Percentiles rank a stretch among this genome's conserved stretches.
Conservation (phyloP, 2,797 vertebrate genomes). For the Allobates femoralis region DNA sequence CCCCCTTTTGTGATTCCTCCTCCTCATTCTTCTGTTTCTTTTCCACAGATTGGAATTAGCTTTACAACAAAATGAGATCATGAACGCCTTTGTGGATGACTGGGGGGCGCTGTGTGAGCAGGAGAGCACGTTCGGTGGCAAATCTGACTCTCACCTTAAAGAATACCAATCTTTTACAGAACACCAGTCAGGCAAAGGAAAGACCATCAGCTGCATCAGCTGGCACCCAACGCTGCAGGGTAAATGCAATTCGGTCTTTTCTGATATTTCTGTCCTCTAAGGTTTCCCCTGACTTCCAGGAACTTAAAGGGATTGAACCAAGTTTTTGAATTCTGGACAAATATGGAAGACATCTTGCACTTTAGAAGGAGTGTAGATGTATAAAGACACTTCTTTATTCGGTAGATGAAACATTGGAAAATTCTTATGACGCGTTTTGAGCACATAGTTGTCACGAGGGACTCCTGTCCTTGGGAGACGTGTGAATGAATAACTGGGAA, state of each 20-base stretch:
- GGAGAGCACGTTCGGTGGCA: constrained; percentile 72
- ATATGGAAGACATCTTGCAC: no score
- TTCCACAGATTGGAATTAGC: constrained; percentile 81
- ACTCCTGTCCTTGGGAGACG: no score
- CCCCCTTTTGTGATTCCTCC: neutral
- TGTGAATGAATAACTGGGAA: no score
- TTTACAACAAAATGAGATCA: constrained; percentile 89
- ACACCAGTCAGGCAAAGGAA: constrained; percentile 78
- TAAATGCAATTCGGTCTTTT: constrained; percentile 67
- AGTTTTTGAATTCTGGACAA: no score
- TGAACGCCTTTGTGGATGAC: constrained; percentile 84
- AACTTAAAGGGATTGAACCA: no score
- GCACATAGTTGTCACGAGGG: no score
- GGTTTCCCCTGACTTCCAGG: no score
- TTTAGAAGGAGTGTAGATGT: no score
- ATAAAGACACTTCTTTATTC: no score
- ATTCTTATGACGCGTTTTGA: no score
- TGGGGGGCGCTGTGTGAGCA: constrained; percentile 80
- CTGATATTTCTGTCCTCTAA: neutral
- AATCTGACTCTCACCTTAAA: constrained; percentile 77
- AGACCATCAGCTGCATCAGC: constrained; percentile 81
- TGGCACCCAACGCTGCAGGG: constrained; percentile 91
- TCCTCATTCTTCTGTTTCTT: constrained; percentile 17
- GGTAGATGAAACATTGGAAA: no score
- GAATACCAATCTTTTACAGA: constrained; percentile 85